Base-by-base conservation (phyloP, 2,888 invertebrate genomes). In the Xestia rhomboidea region DNA sequence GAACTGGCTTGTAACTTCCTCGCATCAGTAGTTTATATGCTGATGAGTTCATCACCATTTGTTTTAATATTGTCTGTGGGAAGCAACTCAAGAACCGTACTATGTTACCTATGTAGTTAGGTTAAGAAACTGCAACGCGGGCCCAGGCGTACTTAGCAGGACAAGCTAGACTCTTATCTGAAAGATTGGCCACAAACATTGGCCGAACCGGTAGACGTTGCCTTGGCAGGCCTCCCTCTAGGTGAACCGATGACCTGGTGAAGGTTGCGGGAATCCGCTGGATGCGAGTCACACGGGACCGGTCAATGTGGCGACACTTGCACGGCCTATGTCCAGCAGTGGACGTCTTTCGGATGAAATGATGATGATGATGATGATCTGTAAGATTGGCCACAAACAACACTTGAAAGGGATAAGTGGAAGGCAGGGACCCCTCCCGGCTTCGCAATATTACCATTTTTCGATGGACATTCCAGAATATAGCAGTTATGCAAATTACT, bases 21-120 rank as follows among this genome's bases (percentile, higher is more conserved):
- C 41, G 18, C 67, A 70, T 11, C 51, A 51, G 68, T 76, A 54
- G 76, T 77, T 68, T 64, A 6, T 73, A 76, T 77, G 71, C 70
- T 79, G 63, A 76, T 82, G 21, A 76, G 64, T 44, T 51, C 34
- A 41, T 24, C 15, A 2, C 41, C 54, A 38, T 72, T 51, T 27
- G 8, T 38, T 34, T 46, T n/a, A 64, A 46, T 67, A n/a, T 27
- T 7, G 13, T 18, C 41, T 15, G 27, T 21, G 66, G 18, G 15
- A 78, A 74, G 15, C 6, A 57, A 64, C 8, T 27, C 8, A 64
- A 27, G 15, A 27, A n/a, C 38, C 15, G 15, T n/a, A n/a, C 1
- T 15, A 30, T 60, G 24, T 38, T 38, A 13, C 38, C 38, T 38
- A 63, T 38, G 34, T 34, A 34, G 34, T n/a, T n/a, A n/a, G n/a